Base-by-base conservation (phyloP, 2,113 vertebrate genomes). In the Ranitomeya imitator region DNA sequence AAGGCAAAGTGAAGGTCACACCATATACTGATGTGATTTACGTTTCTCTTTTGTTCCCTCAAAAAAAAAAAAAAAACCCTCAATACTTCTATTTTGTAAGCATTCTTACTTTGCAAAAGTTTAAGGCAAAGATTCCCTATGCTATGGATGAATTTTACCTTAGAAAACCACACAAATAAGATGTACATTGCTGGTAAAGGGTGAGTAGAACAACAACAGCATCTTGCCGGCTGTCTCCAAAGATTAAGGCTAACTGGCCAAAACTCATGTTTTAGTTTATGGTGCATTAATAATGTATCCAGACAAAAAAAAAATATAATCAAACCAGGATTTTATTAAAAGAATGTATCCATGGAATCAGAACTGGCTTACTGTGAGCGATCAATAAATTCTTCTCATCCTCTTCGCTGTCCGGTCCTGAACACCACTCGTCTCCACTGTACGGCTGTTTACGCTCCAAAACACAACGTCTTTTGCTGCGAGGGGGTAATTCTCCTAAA, bases 341-440 rank as follows among this genome's bases (percentile, higher is more conserved):
- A 31, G 31, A 55, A 79, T 55, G 21, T 13, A 57, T 55, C 54
- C 10, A 26, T 57, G 45, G 6, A 19, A 9, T 45, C 4, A 96
- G 23, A 59, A 80, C 2, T 37, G 19, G 1, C 97, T 98, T 95
- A 99, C 98, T 96, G 92, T 97, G 97, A 86, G 95, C 59, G 26
- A 94, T 93, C 90, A 94, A 91, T 45, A 95, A 93, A 18, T 96
- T 95, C 92, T 99, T 98, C 92, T 99, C 98, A 0, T 99, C 98
- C 5, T 99, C 98, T 89, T 99, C 98, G 0, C 97, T 98, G 93
- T 99, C 98, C 0, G 97, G 96, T 13, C 98, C 98, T 0, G 98
- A 99, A 92, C 97, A 99, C 98, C 98, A 99, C 89, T 99, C 98
- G 89, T 99, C 98, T 55, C 98, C 98, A 0, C 98, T 99, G 91